Evolutionary conservation across 2,888 invertebrate genomes (phyloP).

Genomic region (Brenthis ino): DNA sequence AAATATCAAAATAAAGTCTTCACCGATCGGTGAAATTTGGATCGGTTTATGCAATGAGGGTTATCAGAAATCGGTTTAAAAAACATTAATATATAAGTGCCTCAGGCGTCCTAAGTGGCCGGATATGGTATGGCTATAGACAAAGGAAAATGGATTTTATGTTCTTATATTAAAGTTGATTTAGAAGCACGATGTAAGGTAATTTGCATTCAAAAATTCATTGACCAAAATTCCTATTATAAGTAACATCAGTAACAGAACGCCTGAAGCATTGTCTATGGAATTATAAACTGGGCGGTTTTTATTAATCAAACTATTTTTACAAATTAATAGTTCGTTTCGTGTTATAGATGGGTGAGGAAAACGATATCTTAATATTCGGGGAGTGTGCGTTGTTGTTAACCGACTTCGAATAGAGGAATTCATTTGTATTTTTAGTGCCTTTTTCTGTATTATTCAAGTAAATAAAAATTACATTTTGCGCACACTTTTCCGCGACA

Average conservation of each 20-base stretch:
- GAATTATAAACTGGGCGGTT: constrained; percentile 63
- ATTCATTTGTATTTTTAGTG: too few species aligned
- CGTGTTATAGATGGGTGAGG: background rate
- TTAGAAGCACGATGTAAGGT: constrained; percentile 38
- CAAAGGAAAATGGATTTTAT: constrained; percentile 37
- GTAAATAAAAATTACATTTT: too few species aligned
- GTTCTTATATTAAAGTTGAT: constrained; percentile 36
- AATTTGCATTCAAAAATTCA: constrained; percentile 77
- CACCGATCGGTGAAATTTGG: constrained; percentile 57
- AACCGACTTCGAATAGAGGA: background rate
- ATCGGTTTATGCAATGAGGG: constrained; percentile 69
- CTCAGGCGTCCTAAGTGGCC: constrained; percentile 70
- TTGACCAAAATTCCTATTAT: constrained; percentile 77
- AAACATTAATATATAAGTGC: constrained; percentile 76
- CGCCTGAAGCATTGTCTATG: constrained; percentile 65
- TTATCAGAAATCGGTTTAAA: constrained; percentile 68
- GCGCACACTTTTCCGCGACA: too few species aligned
- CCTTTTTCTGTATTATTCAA: too few species aligned
- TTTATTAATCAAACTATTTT: constrained; percentile 43
- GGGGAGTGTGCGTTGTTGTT: background rate
- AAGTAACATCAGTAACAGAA: constrained; percentile 59
- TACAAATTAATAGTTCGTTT: constrained; percentile 26
- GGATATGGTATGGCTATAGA: constrained; percentile 57
- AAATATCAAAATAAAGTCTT: constrained; percentile 64
- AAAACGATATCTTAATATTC: constrained; percentile 13